A percentile compares a stretch with the other conserved stretches of the same genome.
Conservation (phyloP, 2,888 invertebrate species). For the Tortricodes alternella region DNA sequence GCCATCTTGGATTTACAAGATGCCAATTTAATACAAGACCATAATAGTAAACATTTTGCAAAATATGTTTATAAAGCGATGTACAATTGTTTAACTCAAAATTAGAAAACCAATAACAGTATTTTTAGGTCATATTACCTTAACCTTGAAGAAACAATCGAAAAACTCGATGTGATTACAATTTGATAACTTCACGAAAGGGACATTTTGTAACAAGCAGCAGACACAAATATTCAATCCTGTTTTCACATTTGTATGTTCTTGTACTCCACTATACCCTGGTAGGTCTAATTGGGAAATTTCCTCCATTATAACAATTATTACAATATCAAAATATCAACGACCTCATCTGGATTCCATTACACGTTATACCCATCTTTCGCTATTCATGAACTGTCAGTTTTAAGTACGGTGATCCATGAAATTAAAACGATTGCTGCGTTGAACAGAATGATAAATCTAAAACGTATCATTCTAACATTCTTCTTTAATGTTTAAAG, state of each 20-base stretch:
- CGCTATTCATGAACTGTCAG: neutral
- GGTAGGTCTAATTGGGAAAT: conserved; percentile 30
- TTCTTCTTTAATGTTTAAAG: too few species aligned
- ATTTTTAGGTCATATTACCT: conserved; percentile 43
- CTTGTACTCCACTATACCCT: conserved; percentile 12
- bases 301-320: conserved; percentile 32
- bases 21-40: conserved; percentile 48
- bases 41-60: neutral
- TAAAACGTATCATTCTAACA: too few species aligned
- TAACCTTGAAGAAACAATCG: conserved; percentile 41
- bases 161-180: conserved; percentile 56
- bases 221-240: conserved; percentile 45
- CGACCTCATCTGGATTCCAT: neutral
- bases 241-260: neutral
- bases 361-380: neutral
- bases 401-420: neutral
- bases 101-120: neutral
- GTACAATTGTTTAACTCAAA: too few species aligned
- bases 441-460: neutral
- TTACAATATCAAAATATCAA: neutral
- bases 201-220: conserved; percentile 46
- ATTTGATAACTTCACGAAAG: conserved; percentile 43
- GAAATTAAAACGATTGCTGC: neutral
- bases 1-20: conserved; percentile 46
- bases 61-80: neutral